Base-by-base conservation (phyloP, 2,113 vertebrate species). In the Suricata suricatta region DNA sequence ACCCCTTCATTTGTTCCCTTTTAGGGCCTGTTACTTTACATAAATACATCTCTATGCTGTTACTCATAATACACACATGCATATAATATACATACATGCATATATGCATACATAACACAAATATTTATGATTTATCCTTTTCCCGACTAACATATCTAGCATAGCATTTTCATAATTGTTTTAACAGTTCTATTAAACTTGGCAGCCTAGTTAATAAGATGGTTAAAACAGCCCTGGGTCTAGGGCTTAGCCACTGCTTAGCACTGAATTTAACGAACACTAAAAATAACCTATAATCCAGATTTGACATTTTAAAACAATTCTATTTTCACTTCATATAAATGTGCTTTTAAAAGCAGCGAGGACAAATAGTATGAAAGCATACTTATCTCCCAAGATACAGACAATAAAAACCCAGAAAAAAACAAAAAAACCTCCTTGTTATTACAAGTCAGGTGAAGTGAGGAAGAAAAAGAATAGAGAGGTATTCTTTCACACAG, bases 281-380 rank as follows among this genome's bases (percentile, higher is more conserved):
- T 74, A 77, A 92, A 95, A 85, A 88, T 69, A 88, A 86, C 44
- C 94, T 82, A 54, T 5, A 85, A 77, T 16, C 16, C 57, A 89
- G 63, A 87, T 17, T 71, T 72, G 66, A 95, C 29, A 86, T 31
- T 90, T 63, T 29, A 57, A 90, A 86, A 57, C 29, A 93, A 83
- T 38, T 91, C 4, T 93, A 89, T 68, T 72, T 96, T 81, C n/a
- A 91, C 31, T 85, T 83, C 77, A 88, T 76, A 63, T 47, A 82
- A 96, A 93, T 47, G 25, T 81, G 69, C 47, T 76, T 94, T 89
- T 38, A 92, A 72, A 77, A 63, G 27, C 13, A 71, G 14, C 60
- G 50, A 74, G 21, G 88, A 41, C 12, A 96, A 83, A 89, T 35
- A 69, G 81, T 21, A 93, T 14, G 47, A 14, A 71, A 93, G 15